Evolutionary conservation across 2,113 vertebrate species (phyloP).

Genomic region (Thermophis baileyi): DNA sequence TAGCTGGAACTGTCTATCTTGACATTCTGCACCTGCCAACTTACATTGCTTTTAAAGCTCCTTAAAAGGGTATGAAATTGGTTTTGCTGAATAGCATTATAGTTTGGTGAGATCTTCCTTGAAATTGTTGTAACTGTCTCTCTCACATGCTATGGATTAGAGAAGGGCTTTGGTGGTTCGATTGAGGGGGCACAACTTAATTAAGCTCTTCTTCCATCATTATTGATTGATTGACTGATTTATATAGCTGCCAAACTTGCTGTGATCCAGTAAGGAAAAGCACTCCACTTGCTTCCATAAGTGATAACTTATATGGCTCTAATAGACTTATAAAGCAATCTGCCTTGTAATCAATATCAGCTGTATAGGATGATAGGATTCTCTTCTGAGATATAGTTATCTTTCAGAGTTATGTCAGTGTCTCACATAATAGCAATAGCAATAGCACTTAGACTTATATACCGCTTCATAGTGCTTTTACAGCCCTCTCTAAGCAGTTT

Average conservation of each 20-base stretch:
- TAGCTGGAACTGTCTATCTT: conserved; percentile 11
- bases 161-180: background rate
- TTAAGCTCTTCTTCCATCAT: background rate
- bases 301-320: background rate
- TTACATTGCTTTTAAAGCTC: background rate
- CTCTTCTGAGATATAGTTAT: background rate
- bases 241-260: background rate
- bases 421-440: background rate
- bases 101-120: background rate
- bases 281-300: background rate
- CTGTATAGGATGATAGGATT: background rate
- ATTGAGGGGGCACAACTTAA: background rate
- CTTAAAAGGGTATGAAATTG: background rate
- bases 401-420: background rate
- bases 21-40: conserved; percentile 1
- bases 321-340: background rate
- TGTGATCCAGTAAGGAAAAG: background rate
- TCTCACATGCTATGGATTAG: background rate
- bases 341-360: background rate
- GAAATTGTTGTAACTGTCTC: background rate
- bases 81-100: background rate
- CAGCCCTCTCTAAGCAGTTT: too few relatives aligned
- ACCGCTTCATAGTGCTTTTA: too few relatives aligned
- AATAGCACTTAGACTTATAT: too few relatives aligned
- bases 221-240: background rate